Base-by-base conservation (phyloP, 2,888 invertebrate species). In the Abrostola triplasia region DNA sequence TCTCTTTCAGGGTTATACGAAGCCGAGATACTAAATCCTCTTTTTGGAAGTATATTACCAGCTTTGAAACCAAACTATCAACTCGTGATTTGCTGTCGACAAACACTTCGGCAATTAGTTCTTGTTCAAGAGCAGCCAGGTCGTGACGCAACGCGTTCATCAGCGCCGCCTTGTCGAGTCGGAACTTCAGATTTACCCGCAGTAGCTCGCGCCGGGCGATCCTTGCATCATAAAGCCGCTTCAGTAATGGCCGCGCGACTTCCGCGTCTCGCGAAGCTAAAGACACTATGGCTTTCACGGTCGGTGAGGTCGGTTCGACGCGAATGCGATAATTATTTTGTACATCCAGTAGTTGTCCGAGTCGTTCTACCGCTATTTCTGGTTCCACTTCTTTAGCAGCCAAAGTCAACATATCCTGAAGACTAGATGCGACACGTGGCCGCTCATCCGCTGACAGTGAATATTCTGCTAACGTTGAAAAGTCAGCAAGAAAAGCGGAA, bases 11-110 rank as follows among this genome's bases (percentile, higher is more conserved):
- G n/a, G 64, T 63, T n/a, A 9, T 36, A 9, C 77, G 67, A 53
- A 88, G 81, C 6, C 71, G 64, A 7, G 75, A 74, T 5, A 84
- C 83, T 5, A 92, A 73, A n/a, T 87, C 89, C 2, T 80, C 69
- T 0, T 80, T 48, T 67, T 90, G 90, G 10, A 92, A 92, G 67
- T 90, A 92, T 42, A 91, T 44, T 0, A 72, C 62, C 10, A 91
- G 50, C 56, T 85, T 85, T 7, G 77, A 79, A 0, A 88, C 63
- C 67, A 90, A 92, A 2, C 66, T 68, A 48, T 89, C 81, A 36
- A 50, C 53, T 78, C 81, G 47, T 6, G 83, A 64, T 38, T 78
- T 70, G 11, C 51, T 41, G 6, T 62, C 48, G 6, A 75, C 54
- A 9, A 86, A 42, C 36, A 74, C 52, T 5, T 82, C 68, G 6